A percentile compares a stretch with the other conserved stretches of the same genome.
These are phyloP conservation scores for Columba livia DNA, from an alignment of 2,113 vertebrate genomes.

Conservation along the genomic window DNA sequence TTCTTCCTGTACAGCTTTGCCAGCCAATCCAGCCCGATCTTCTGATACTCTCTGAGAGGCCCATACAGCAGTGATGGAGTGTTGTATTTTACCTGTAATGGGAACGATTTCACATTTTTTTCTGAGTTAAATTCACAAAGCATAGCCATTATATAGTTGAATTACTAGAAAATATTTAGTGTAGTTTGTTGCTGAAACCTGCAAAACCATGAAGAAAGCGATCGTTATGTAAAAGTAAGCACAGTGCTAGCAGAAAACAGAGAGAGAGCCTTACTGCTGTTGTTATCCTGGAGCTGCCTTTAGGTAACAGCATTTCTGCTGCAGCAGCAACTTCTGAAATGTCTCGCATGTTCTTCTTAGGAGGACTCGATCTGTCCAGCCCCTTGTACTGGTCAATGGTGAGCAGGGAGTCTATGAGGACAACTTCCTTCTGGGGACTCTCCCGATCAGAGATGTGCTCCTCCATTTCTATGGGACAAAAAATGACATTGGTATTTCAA, in stretches of 20 bases:
- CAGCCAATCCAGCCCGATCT: conserved; percentile 91
- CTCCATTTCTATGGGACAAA: conserved; percentile 74
- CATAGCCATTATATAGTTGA: not conserved
- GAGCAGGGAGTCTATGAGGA: conserved; percentile 88
- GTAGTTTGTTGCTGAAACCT: not conserved
- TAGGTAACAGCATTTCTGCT: conserved; percentile 87
- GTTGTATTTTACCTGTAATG: conserved; percentile 74
- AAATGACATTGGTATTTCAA: not conserved
- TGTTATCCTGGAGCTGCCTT: conserved; percentile 85
- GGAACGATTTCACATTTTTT: not conserved
- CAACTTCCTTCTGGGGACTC: conserved; percentile 78
- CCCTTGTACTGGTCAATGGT: conserved; percentile 85
- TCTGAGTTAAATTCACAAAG: not conserved
- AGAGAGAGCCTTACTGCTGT: conserved; percentile 75
- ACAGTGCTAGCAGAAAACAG: not conserved
- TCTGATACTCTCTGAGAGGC: conserved; percentile 88
- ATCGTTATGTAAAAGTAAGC: not conserved
- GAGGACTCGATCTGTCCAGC: conserved; percentile 74
- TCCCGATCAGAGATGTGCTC: conserved; percentile 62
- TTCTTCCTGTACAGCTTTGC: conserved; percentile 86
- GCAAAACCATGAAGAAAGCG: not conserved
- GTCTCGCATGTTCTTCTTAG: conserved; percentile 81
- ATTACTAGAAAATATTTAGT: not conserved
- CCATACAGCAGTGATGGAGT: conserved; percentile 85
- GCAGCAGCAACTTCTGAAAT: conserved; percentile 88